phyloP scores from a whole-genome alignment of 2,113 vertebrate species.

The Phyllostomus discolor region DNA sequence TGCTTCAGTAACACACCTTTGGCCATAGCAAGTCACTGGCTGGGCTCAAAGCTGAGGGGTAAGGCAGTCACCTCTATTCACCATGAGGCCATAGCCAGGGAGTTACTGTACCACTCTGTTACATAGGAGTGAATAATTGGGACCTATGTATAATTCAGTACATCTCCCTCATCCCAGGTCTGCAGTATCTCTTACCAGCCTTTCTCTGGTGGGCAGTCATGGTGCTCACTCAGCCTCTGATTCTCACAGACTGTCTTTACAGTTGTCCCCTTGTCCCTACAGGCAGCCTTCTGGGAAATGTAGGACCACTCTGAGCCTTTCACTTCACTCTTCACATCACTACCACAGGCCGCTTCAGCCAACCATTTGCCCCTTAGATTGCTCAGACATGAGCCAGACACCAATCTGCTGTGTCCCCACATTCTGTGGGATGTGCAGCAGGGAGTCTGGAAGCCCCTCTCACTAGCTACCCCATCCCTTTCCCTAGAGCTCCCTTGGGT shows the following conservation, averaged over 20 bases:
- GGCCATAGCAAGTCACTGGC: neutral
- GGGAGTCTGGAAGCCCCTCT: neutral
- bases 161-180: neutral
- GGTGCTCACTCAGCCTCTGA: neutral
- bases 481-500: neutral
- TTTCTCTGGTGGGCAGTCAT: neutral
- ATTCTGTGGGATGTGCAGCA: fast-evolving
- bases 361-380: neutral
- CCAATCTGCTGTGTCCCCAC: neutral
- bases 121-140: neutral
- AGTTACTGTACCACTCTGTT: neutral
- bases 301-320: neutral
- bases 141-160: neutral
- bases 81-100: neutral
- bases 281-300: neutral
- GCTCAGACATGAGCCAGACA: neutral
- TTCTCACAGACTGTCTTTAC: neutral
- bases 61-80: neutral
- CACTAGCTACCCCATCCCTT: neutral
- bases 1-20: neutral
- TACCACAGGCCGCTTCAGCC: neutral
- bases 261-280: neutral
- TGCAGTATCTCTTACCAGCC: neutral
- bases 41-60: fast-evolving
- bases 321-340: too few relatives aligned